These are phyloP conservation scores for Agrochola lychnidis DNA, from an alignment of 2,888 invertebrate genomes.

Conservation along the genomic window DNA sequence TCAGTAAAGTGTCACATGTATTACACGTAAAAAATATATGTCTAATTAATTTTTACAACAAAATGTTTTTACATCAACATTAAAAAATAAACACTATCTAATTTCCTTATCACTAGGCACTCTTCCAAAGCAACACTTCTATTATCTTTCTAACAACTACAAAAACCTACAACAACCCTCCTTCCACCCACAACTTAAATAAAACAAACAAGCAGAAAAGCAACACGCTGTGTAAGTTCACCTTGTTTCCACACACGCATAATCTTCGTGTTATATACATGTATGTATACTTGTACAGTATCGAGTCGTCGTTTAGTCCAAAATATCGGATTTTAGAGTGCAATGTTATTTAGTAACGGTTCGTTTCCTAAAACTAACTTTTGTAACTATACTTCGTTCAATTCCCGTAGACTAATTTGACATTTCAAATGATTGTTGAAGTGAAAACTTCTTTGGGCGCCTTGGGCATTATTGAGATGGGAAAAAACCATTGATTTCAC, in stretches of 20 bases:
- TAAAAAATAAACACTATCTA: background rate
- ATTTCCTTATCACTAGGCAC: background rate
- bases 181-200: background rate
- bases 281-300: conserved; percentile 45
- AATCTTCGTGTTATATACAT: conserved; percentile 58
- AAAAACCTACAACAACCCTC: background rate
- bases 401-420: too few relatives aligned
- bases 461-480: too few relatives aligned
- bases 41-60: too few relatives aligned
- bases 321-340: conserved; percentile 51
- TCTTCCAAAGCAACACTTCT: background rate
- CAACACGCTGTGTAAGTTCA: conserved; percentile 77
- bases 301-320: conserved; percentile 47
- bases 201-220: conserved; percentile 25
- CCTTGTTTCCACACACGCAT: conserved; percentile 79
- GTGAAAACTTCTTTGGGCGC: too few relatives aligned
- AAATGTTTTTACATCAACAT: background rate
- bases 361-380: too few relatives aligned
- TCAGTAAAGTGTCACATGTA: background rate
- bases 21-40: background rate
- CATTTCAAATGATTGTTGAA: too few relatives aligned
- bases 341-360: background rate
- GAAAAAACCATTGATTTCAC: too few relatives aligned
- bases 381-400: too few relatives aligned
- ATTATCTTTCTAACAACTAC: background rate